Conservation (phyloP, 2,888 invertebrate genomes). For the Seira musarum region DNA sequence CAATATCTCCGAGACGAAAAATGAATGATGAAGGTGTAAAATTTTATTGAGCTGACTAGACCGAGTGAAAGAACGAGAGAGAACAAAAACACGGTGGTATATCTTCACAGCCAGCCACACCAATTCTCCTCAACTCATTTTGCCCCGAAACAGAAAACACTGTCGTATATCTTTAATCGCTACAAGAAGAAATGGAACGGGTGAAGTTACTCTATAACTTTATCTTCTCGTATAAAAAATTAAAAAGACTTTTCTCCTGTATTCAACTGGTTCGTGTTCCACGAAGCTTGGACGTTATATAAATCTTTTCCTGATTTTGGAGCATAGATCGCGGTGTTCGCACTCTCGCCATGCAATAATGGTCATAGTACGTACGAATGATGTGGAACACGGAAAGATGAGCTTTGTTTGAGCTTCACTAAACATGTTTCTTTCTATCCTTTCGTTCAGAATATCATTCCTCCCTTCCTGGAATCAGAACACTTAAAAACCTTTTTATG, state of each 20-base stretch:
- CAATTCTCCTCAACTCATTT: not conserved
- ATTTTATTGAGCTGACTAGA: slow-evolving; percentile 12
- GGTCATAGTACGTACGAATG: too few relatives aligned
- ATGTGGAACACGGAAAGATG: too few relatives aligned
- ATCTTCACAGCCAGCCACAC: not conserved
- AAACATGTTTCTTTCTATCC: not conserved
- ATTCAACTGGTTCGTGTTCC: slow-evolving; percentile 10
- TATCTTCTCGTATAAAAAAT: slow-evolving; percentile 1
- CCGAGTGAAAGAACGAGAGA: not conserved
- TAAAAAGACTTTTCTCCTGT: not conserved
- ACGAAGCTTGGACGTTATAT: not conserved
- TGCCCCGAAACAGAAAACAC: not conserved
- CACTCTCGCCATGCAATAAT: too few relatives aligned
- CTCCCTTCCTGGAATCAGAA: slow-evolving; percentile 7
- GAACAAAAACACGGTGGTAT: not conserved
- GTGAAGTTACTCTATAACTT: slow-evolving; percentile 4
- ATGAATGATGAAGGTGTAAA: slow-evolving; percentile 21
- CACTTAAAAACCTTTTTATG: slow-evolving; percentile 11
- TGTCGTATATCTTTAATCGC: not conserved
- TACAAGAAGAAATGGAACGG: slow-evolving; percentile 11
- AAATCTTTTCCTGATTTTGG: not conserved
- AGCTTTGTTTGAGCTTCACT: too few relatives aligned
- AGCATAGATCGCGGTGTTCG: too few relatives aligned
- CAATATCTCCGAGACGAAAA: not conserved
- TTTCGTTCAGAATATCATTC: not conserved